Conservation (phyloP, 2,113 vertebrate genomes). For the Strigops habroptila region DNA sequence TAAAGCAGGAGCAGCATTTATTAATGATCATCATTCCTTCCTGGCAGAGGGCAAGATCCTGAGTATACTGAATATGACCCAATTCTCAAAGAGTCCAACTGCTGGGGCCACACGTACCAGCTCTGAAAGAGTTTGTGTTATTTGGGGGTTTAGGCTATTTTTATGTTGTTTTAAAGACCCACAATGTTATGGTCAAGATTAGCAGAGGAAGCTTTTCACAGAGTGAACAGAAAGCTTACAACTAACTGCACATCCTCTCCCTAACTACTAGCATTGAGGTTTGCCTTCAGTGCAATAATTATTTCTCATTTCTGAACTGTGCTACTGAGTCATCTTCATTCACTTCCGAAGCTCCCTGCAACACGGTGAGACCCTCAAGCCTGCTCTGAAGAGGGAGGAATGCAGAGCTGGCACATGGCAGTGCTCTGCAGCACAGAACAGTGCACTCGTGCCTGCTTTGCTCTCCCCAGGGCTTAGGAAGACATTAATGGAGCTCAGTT, state of each 20-base stretch:
- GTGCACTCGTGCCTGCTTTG: accelerated
- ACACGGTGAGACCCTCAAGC: not conserved
- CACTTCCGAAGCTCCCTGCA: not conserved
- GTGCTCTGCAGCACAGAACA: not conserved
- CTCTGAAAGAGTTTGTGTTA: not conserved
- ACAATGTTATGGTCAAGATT: not conserved
- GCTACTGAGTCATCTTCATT: not conserved
- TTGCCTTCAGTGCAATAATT: not conserved
- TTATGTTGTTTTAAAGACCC: not conserved
- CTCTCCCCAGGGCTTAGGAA: not conserved
- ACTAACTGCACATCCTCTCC: not conserved
- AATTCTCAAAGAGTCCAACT: not conserved
- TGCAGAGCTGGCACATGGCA: not conserved
- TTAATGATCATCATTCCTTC: not conserved
- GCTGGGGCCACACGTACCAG: not conserved
- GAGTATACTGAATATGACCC: not conserved
- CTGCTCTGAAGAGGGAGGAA: not conserved
- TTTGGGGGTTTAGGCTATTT: not conserved
- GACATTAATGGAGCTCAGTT: not conserved
- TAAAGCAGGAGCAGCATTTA: not conserved
- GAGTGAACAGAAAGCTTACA: not conserved
- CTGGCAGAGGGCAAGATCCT: not conserved
- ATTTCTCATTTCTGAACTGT: not conserved
- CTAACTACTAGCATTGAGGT: not conserved
- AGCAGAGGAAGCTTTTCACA: constrained; percentile 9